Conservation (phyloP, 2,113 vertebrate species). For the Dascyllus trimaculatus region DNA sequence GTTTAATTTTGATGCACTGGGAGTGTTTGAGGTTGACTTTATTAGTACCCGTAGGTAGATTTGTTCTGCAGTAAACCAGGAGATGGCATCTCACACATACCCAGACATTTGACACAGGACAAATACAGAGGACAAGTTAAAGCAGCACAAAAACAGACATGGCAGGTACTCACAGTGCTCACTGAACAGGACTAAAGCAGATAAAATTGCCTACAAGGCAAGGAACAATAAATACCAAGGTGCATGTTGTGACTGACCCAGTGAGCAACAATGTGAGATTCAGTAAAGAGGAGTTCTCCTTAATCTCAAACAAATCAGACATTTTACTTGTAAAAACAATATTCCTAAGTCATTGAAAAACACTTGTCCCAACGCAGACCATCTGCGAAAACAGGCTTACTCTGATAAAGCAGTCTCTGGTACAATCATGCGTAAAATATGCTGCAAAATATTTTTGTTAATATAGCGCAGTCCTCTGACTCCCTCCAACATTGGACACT, state of each 20-base stretch:
- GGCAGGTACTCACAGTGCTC: too few species aligned
- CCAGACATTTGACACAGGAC: too few species aligned
- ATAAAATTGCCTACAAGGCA: too few species aligned
- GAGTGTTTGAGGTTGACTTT: too few species aligned
- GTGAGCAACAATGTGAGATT: neutral
- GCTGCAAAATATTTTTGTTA: constrained; percentile 68
- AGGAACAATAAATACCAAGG: too few species aligned
- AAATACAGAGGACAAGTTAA: too few species aligned
- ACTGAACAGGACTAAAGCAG: too few species aligned
- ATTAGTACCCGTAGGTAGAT: too few species aligned
- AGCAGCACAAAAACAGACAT: too few species aligned
- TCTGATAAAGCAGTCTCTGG: constrained; percentile 40
- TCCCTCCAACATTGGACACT: constrained; percentile 42
- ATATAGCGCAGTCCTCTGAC: constrained; percentile 44
- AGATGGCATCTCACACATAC: too few species aligned
- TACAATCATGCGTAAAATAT: constrained; percentile 74
- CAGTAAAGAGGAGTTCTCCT: neutral
- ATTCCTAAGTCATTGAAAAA: constrained; percentile 17
- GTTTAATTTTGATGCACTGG: neutral
- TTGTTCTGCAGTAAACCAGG: too few species aligned
- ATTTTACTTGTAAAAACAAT: constrained; percentile 8
- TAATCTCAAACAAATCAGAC: neutral
- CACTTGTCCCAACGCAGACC: constrained; percentile 15
- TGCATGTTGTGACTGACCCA: neutral
- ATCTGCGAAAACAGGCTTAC: constrained; percentile 66